Conservation (phyloP, 2,113 vertebrate species). For the Phainopepla nitens region DNA sequence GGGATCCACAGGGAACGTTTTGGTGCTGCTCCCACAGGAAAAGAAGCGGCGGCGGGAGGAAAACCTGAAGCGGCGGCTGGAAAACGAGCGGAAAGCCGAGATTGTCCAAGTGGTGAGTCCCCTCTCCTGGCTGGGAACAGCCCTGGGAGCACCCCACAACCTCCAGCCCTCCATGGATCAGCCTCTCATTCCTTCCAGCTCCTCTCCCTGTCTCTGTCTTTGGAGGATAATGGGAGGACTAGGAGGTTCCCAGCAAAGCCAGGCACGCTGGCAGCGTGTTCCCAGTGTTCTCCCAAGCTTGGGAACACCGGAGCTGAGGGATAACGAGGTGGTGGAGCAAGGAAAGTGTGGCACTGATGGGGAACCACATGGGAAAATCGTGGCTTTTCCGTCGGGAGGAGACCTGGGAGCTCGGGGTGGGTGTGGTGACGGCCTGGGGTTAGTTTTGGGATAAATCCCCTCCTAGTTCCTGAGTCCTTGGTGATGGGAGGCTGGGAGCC, state of each 20-base stretch:
- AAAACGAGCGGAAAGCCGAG: conserved; percentile 87
- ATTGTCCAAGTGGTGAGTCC: conserved; percentile 91
- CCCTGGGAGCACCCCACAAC: rapidly evolving
- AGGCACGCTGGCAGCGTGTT: rapidly evolving
- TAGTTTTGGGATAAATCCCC: neutral
- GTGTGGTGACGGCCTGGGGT: too few species aligned
- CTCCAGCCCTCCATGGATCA: rapidly evolving
- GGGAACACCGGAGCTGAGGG: neutral
- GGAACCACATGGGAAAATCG: rapidly evolving
- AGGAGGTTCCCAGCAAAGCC: neutral
- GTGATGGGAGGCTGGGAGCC: neutral
- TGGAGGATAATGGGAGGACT: neutral
- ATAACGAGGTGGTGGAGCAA: rapidly evolving
- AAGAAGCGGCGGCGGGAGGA: conserved; percentile 85
- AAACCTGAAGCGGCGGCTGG: conserved; percentile 80
- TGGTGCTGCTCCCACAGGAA: conserved; percentile 69
- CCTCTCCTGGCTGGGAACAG: rapidly evolving
- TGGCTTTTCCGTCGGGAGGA: rapidly evolving
- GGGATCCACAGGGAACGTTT: rapidly evolving
- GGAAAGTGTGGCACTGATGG: rapidly evolving
- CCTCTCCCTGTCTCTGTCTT: rapidly evolving
- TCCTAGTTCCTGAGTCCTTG: neutral
- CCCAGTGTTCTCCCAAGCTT: neutral
- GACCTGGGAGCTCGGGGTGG: rapidly evolving
- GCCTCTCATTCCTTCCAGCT: neutral